These are phyloP conservation scores for Apistogramma diplotaenia DNA, from an alignment of 2,113 vertebrate genomes.

Conservation along the genomic window DNA sequence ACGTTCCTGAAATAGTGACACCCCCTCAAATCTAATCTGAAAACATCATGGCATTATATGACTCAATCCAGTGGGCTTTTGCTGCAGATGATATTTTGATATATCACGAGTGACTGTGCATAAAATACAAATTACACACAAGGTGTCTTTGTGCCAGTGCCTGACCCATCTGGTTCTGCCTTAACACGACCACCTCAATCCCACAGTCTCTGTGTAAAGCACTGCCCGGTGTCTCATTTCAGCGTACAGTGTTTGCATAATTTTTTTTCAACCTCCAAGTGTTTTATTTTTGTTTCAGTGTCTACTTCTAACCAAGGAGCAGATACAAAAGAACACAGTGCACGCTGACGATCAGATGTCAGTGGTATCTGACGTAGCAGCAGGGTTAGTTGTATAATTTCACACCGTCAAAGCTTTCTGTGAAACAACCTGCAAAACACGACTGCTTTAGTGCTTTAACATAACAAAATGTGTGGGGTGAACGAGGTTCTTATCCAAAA, in stretches of 20 bases:
- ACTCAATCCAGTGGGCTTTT: not conserved
- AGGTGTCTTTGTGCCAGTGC: not conserved
- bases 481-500: not conserved
- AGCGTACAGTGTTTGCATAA: too few relatives aligned
- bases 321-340: not conserved
- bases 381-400: not conserved
- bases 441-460: not conserved
- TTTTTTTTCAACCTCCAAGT: too few relatives aligned
- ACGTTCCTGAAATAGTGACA: too few relatives aligned
- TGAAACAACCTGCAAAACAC: not conserved
- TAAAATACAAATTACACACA: not conserved
- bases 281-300: not conserved
- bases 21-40: too few relatives aligned
- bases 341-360: too few relatives aligned
- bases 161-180: not conserved
- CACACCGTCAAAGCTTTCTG: not conserved
- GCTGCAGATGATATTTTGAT: not conserved
- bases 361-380: not conserved
- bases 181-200: too few relatives aligned
- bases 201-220: not conserved
- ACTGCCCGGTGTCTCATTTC: not conserved
- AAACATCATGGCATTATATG: not conserved
- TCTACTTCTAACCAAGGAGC: not conserved
- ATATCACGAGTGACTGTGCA: not conserved
- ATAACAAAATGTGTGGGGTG: not conserved